These are phyloP conservation scores for Phylloscopus whistleri DNA, from an alignment of 2,113 vertebrate species.

Conservation along the genomic window DNA sequence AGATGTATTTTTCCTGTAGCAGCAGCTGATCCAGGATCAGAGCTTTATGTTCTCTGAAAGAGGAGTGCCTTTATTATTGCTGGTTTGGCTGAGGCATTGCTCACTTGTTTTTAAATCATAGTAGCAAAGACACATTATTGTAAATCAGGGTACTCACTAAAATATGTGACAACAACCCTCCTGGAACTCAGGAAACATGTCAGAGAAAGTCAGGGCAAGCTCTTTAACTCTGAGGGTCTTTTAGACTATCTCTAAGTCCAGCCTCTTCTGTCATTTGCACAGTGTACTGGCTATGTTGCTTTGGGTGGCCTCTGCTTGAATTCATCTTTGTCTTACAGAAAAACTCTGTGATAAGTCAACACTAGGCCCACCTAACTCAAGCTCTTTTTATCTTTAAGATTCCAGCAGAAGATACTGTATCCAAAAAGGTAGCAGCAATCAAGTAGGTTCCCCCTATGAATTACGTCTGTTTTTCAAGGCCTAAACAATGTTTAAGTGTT, in stretches of 20 bases:
- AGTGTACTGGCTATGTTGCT: not conserved
- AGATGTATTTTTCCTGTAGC: not conserved
- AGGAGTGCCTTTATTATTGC: not conserved
- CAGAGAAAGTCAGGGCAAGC: not conserved
- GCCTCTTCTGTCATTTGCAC: not conserved
- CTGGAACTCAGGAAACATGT: not conserved
- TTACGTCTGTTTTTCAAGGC: not conserved
- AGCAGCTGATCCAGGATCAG: not conserved
- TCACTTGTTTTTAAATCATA: not conserved
- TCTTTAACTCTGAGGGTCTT: not conserved
- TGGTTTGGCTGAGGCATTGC: not conserved
- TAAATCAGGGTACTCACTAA: not conserved
- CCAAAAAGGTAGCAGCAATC: slow-evolving; percentile 87
- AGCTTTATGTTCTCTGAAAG: not conserved
- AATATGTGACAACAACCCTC: not conserved
- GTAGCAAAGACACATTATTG: not conserved
- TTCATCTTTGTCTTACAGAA: not conserved
- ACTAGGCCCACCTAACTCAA: not conserved
- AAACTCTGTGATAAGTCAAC: not conserved
- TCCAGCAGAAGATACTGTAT: slow-evolving; percentile 82
- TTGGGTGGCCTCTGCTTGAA: not conserved
- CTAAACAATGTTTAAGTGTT: not conserved
- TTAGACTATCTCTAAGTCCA: not conserved
- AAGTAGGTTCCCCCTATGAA: slow-evolving; percentile 76
- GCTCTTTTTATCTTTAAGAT: slow-evolving; percentile 72